Conservation (phyloP, 2,113 vertebrate genomes). For the Gyps fulvus region DNA sequence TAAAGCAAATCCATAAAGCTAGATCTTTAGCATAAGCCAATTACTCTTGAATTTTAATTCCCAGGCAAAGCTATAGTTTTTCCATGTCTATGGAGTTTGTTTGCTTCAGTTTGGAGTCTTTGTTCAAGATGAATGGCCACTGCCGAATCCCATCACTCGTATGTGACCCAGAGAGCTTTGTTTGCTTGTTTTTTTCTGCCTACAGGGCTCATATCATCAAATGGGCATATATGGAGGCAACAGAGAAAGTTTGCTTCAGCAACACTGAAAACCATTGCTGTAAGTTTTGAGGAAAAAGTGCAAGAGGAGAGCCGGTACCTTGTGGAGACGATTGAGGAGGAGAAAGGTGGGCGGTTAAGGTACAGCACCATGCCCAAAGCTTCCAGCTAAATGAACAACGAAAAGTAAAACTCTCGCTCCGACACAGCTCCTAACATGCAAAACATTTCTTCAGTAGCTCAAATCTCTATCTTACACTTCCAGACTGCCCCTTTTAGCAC, state of each 20-base stretch:
- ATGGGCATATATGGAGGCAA: constrained; percentile 72
- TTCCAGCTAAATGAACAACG: not conserved
- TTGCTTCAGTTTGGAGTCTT: not conserved
- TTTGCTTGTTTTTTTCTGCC: not conserved
- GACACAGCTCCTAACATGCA: not conserved
- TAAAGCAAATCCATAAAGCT: constrained; percentile 56
- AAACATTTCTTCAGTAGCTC: not conserved
- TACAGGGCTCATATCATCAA: constrained; percentile 71
- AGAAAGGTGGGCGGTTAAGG: constrained; percentile 66
- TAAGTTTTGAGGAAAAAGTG: constrained; percentile 76
- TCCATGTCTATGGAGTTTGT: not conserved
- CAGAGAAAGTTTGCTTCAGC: constrained; percentile 77
- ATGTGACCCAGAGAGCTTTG: not conserved
- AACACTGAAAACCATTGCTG: constrained; percentile 77
- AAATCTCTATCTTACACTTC: not conserved
- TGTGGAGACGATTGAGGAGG: constrained; percentile 61
- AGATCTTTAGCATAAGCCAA: constrained; percentile 48
- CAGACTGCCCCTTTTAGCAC: not conserved
- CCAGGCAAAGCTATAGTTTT: not conserved
- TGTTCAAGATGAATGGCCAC: not conserved
- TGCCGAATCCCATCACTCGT: not conserved
- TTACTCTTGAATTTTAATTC: constrained; percentile 46
- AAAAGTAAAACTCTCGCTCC: not conserved
- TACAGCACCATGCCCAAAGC: not conserved
- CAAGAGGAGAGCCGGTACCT: constrained; percentile 78